Evolutionary conservation across 1,140 invertebrate species (phyloP).

Genomic region (Gryon sp.): DNA sequence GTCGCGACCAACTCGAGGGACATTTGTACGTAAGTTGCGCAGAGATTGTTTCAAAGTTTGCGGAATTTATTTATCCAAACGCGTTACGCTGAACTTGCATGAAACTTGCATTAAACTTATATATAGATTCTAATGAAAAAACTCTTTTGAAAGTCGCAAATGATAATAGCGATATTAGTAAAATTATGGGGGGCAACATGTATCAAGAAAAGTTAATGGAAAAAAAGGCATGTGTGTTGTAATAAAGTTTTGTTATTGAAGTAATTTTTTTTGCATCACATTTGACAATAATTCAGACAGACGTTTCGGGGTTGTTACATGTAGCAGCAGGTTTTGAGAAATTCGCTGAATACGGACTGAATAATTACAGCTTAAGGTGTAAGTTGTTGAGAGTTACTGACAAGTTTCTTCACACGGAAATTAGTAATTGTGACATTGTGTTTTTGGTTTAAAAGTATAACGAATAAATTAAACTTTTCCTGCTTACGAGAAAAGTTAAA

Average conservation of each 20-base stretch:
- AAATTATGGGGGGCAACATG: constrained; percentile 17
- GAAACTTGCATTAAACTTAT: constrained; percentile 36
- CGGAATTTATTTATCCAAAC: constrained; percentile 44
- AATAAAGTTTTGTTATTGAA: not conserved
- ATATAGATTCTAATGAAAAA: constrained; percentile 40
- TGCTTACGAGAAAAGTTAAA: no score
- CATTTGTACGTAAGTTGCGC: constrained; percentile 31
- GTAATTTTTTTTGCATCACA: not conserved
- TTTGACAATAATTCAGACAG: no score
- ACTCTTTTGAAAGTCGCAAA: constrained; percentile 17
- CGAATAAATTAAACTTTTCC: no score
- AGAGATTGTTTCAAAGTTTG: constrained; percentile 11
- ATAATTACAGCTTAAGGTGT: no score
- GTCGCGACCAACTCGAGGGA: constrained; percentile 1
- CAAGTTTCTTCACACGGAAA: no score
- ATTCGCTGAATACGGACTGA: no score
- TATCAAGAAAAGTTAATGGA: constrained; percentile 12
- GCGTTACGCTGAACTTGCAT: constrained; percentile 19
- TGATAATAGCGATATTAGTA: constrained; percentile 8
- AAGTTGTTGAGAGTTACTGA: no score
- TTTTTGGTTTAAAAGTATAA: no score
- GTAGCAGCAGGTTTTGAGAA: no score
- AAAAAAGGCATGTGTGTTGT: not conserved
- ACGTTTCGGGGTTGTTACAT: not conserved
- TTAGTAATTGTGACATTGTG: no score